phyloP scores from a whole-genome alignment of 2,888 invertebrate genomes.

The Eudasyphora cyanicolor region DNA sequence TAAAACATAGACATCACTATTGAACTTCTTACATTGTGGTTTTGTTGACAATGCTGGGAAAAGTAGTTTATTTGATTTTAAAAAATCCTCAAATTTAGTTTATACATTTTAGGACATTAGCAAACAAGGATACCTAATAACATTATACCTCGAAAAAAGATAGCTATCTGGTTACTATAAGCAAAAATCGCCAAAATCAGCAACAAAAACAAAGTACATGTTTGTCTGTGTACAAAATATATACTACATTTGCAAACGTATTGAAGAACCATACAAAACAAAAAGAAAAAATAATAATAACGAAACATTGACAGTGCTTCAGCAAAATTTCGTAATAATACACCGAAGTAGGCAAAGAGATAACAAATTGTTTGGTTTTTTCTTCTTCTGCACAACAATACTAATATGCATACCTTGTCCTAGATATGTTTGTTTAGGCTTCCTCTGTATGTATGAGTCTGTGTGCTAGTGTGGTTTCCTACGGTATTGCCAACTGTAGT shows the following conservation, averaged over 20 bases:
- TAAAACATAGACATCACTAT: no score
- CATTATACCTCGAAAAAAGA: no score
- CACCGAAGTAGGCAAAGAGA: neutral
- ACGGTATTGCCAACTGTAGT: slow-evolving; percentile 31
- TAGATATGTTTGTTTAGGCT: slow-evolving; percentile 50
- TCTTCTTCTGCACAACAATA: no score
- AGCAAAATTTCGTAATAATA: slow-evolving; percentile 11
- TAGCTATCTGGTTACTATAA: no score
- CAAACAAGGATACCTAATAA: no score
- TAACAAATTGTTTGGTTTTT: slow-evolving; percentile 14
- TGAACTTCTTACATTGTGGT: no score
- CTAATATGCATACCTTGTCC: slow-evolving; percentile 68
- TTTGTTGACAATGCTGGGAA: no score
- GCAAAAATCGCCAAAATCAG: neutral
- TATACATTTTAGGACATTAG: no score
- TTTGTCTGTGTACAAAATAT: no score
- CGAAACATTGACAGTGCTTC: slow-evolving; percentile 32
- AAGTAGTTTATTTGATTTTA: no score
- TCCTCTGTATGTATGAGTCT: neutral
- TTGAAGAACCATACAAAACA: no score
- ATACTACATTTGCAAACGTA: neutral
- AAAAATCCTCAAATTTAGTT: no score
- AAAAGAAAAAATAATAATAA: neutral
- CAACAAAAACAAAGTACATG: neutral
- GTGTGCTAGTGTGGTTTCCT: neutral